Evolutionary conservation across 2,888 invertebrate genomes (phyloP).

Genomic region (Drosophila longiperda): DNA sequence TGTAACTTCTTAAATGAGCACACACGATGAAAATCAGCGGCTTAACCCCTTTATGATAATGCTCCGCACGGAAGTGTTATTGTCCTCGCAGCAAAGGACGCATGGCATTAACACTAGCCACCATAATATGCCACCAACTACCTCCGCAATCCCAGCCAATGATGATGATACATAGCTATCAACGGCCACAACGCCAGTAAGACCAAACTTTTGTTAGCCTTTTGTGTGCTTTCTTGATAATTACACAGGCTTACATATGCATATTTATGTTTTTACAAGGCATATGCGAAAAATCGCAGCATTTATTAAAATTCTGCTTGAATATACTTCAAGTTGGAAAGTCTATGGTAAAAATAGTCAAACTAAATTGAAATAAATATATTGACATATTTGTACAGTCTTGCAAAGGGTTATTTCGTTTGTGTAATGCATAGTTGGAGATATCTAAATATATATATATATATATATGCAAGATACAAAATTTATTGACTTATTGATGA

Average conservation of each 20-base stretch:
- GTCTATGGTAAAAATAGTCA: background rate
- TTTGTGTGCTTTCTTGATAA: constrained; percentile 45
- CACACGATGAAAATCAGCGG: constrained; percentile 79
- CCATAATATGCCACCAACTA: constrained; percentile 54
- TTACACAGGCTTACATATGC: constrained; percentile 16
- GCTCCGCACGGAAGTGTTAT: constrained; percentile 80
- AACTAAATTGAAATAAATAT: background rate
- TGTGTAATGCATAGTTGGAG: background rate
- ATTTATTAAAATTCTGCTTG: background rate
- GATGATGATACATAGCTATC: constrained; percentile 70
- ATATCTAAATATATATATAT: background rate
- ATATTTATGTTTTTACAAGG: background rate
- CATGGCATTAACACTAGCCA: constrained; percentile 70
- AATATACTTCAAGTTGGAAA: background rate
- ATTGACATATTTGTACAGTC: background rate
- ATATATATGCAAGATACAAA: background rate
- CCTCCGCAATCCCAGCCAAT: constrained; percentile 67
- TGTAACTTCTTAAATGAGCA: constrained; percentile 79
- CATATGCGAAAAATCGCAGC: background rate
- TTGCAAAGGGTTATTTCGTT: background rate
- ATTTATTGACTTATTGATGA: background rate
- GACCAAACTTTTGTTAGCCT: constrained; percentile 27
- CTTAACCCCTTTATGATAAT: constrained; percentile 84
- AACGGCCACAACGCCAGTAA: constrained; percentile 29
- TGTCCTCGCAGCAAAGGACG: constrained; percentile 82